Percentiles rank a stretch among this genome's conserved stretches.
These are phyloP conservation scores for Pteromalus puparum DNA, from an alignment of 1,140 invertebrate genomes.

Conservation along the genomic window DNA sequence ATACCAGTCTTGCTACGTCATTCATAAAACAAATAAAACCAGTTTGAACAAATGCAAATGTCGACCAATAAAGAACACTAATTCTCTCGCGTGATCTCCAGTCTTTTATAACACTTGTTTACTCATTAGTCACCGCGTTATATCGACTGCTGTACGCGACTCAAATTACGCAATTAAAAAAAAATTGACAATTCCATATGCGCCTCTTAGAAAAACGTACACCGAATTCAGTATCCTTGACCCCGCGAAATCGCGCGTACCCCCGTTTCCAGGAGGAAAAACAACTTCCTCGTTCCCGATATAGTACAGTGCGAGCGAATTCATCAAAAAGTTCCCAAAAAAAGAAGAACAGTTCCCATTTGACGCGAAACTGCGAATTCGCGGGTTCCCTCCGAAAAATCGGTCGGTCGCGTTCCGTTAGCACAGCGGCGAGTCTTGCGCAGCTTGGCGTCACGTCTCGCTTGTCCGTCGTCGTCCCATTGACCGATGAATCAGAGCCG, in stretches of 20 bases:
- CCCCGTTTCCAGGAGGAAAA: no score
- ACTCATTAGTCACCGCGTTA: not conserved
- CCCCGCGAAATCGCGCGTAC: no score
- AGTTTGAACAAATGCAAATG: not conserved
- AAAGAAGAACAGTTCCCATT: no score
- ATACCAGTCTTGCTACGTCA: not conserved
- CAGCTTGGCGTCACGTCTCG: not conserved
- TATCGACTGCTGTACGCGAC: not conserved
- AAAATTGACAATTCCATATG: not conserved
- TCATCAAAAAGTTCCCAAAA: no score
- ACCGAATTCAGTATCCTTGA: no score
- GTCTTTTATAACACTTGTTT: not conserved
- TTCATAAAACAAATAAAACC: not conserved
- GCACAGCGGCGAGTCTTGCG: not conserved
- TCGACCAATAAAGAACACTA: not conserved
- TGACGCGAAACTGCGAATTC: no score
- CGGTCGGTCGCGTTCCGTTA: constrained; percentile 25
- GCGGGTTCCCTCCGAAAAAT: constrained; percentile 10
- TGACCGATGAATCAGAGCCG: constrained; percentile 51
- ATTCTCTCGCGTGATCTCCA: not conserved
- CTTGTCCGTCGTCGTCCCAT: constrained; percentile 7
- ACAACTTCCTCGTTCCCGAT: no score
- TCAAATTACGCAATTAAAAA: not conserved
- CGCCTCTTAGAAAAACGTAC: no score
- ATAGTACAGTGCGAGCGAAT: no score